Conservation (phyloP, 2,797 vertebrate species). For the Aeoliscus strigatus region DNA sequence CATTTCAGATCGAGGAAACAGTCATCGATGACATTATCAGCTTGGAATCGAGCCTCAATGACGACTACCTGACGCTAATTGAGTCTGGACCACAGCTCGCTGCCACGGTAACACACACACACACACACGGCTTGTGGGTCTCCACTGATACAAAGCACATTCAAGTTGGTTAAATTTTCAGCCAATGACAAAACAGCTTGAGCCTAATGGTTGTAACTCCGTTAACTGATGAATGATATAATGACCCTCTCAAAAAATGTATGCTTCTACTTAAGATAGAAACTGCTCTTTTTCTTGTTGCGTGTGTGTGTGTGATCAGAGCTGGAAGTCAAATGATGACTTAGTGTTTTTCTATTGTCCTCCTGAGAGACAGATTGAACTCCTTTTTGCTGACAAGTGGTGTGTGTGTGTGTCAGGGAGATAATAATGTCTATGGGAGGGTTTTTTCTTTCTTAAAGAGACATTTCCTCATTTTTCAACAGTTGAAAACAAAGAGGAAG, state of each 20-base stretch:
- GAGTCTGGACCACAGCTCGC: slow-evolving; percentile 78
- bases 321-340: not conserved
- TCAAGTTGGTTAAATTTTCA: too few relatives aligned
- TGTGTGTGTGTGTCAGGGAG: slow-evolving; percentile 27
- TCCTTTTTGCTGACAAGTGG: too few relatives aligned
- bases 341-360: not conserved
- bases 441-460: slow-evolving; percentile 45
- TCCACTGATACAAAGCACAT: too few relatives aligned
- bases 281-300: too few relatives aligned
- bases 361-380: not conserved
- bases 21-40: slow-evolving; percentile 92
- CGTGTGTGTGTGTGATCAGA: too few relatives aligned
- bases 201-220: too few relatives aligned
- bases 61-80: slow-evolving; percentile 81
- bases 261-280: too few relatives aligned
- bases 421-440: slow-evolving; percentile 35
- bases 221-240: too few relatives aligned
- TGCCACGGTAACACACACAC: slow-evolving; percentile 73
- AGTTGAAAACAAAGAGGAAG: slow-evolving; percentile 52
- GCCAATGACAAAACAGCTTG: too few relatives aligned
- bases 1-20: slow-evolving; percentile 79
- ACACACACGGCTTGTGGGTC: not conserved
- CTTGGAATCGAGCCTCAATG: slow-evolving; percentile 86
- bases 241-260: too few relatives aligned
- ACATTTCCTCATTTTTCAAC: slow-evolving; percentile 57